Evolutionary conservation across 2,113 vertebrate species (phyloP), one percentile per base, ranked within the genome.

Genomic region (Gnathonemus longibarbis): DNA sequence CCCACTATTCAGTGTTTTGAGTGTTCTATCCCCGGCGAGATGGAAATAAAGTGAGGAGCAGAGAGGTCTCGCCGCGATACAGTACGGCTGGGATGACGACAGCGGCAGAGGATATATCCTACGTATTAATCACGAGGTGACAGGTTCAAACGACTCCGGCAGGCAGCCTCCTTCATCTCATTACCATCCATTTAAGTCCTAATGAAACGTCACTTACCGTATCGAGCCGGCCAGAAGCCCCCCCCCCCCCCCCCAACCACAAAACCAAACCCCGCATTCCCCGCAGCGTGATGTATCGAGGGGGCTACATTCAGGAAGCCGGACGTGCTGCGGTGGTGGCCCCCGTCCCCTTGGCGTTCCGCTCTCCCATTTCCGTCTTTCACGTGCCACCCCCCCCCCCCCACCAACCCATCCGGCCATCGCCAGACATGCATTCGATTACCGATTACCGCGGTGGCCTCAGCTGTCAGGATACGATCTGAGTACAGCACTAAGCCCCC

Each of bases 181-280:
- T 89, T 89, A 89, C 74, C 66, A 53, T 52, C 88, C 66, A n/a
- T 89, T 89, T 89, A 89, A 52, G 10, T 70, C 45, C 88, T 89
- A 83, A 89, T 89, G 62, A 83, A 80, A 89, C 88, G 31, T 52
- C 88, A 39, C 88, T 89, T 80, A 89, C 35, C 11, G 88, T 39
- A 80, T 83, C 48, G 74, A 89, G 49, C 48, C 49, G 24, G 48
- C 31, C 49, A 52, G 15, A 74, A 24, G 52, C 17, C 52, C 15
- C 3, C 13, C 35, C 0, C 1, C 35, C 35, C 35, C 35, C 35
- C 35, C 35, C 35, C 35, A 1, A 3, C 2, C 24, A 66, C 8
- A 27, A 27, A 31, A 27, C 62, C 62, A 31, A 49, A 11, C 27
- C 4, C 24, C 2, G n/a, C 21, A 11, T 39, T 21, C 17, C 39